Evolutionary conservation across 37 sponge, comb jelly and placozoan species (phyloP).

Genomic region (Spongilla lacustris): DNA sequence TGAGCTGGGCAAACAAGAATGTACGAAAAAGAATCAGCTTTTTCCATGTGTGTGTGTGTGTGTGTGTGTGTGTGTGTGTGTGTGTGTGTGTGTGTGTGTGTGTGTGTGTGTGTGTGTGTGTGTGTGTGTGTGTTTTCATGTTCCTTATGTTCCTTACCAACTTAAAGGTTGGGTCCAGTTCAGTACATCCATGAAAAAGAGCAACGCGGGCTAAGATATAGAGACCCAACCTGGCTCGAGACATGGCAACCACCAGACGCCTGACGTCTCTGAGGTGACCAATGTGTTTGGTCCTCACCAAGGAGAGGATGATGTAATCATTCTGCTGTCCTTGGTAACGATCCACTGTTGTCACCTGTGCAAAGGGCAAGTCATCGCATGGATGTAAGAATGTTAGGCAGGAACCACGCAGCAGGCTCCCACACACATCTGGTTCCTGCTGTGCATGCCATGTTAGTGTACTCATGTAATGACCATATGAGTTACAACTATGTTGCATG

Average conservation of each 20-base stretch:
- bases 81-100: not conserved
- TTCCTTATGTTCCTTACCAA: constrained; percentile 49
- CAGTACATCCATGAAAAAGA: constrained; percentile 89
- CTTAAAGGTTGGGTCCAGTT: constrained; percentile 96
- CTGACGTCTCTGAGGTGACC: constrained; percentile 97
- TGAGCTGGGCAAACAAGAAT: constrained; percentile 55
- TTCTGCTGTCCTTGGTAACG: constrained; percentile 99
- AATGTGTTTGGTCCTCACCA: constrained; percentile 91
- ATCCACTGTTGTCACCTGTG: constrained; percentile 96
- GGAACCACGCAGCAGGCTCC: too few species aligned
- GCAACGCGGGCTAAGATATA: constrained; percentile 90
- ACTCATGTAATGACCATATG: too few species aligned
- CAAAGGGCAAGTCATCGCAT: not conserved
- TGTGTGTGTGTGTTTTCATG: not conserved
- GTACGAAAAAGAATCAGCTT: not conserved
- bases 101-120: not conserved
- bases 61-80: not conserved
- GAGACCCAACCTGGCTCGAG: constrained; percentile 95
- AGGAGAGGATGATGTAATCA: constrained; percentile 97
- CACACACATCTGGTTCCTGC: too few species aligned
- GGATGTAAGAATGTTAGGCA: too few species aligned
- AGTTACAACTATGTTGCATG: too few species aligned
- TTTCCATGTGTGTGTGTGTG: not conserved
- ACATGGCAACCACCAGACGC: constrained; percentile 98
- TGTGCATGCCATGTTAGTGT: too few species aligned